phyloP scores from a whole-genome alignment of 2,797 vertebrate species.

The Pagetopsis macropterus region DNA sequence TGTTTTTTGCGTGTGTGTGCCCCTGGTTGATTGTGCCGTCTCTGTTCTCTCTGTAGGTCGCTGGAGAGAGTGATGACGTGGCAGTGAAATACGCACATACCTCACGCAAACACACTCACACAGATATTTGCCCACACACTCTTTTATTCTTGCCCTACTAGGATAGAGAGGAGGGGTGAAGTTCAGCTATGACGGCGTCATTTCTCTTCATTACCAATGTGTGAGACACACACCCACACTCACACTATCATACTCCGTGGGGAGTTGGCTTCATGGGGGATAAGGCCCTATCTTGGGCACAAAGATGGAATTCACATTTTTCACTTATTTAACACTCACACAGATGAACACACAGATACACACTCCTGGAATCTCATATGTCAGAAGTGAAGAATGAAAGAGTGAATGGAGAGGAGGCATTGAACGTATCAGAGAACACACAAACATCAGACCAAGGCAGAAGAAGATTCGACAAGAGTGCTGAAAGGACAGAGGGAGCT shows the following conservation, averaged over 20 bases:
- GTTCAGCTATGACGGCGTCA: conserved; percentile 76
- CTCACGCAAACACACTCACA: conserved; percentile 44
- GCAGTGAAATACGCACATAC: conserved; percentile 75
- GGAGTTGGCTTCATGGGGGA: conserved; percentile 77
- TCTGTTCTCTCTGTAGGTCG: conserved; percentile 82
- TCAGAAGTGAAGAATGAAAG: conserved; percentile 64
- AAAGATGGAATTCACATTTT: conserved; percentile 75
- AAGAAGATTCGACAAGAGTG: conserved; percentile 54
- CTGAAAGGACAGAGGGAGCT: conserved; percentile 56
- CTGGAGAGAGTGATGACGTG: conserved; percentile 80
- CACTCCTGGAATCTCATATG: conserved; percentile 64
- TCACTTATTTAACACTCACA: conserved; percentile 66
- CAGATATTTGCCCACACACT: conserved; percentile 66
- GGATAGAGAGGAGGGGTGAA: conserved; percentile 66
- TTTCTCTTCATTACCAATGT: conserved; percentile 77
- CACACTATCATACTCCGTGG: conserved; percentile 62
- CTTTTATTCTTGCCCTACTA: conserved; percentile 72
- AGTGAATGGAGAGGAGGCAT: conserved; percentile 64
- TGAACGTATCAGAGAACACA: conserved; percentile 50
- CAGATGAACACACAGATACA: conserved; percentile 42
- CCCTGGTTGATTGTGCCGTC: conserved; percentile 80
- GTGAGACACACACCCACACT: conserved; percentile 67
- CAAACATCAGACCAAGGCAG: conserved; percentile 23
- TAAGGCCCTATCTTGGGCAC: conserved; percentile 78
- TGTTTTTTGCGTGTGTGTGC: conserved; percentile 54